Conservation (phyloP, 2,888 invertebrate genomes). For the Antheraea yamamai region DNA sequence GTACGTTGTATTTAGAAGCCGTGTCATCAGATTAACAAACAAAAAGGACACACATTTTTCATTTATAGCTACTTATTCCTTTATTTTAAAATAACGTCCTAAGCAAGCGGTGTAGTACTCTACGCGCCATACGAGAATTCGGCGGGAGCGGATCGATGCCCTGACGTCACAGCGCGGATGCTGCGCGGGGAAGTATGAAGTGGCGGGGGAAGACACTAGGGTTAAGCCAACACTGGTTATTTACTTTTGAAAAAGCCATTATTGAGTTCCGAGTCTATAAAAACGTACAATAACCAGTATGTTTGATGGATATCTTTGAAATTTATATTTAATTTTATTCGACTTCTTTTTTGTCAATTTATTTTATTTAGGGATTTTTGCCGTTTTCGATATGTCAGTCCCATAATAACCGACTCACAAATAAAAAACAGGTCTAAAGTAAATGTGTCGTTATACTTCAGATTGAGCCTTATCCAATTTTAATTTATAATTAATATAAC, state of each 20-base stretch:
- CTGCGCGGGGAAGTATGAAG: constrained; percentile 48
- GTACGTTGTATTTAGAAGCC: background rate
- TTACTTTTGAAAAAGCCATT: constrained; percentile 59
- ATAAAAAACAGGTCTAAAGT: too few species aligned
- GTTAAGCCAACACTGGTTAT: constrained; percentile 52
- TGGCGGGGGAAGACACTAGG: constrained; percentile 37
- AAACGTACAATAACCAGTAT: constrained; percentile 7
- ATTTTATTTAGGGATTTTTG: background rate
- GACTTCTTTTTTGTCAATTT: background rate
- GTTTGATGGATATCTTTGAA: background rate
- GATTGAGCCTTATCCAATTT: too few species aligned
- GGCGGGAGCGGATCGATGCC: constrained; percentile 65
- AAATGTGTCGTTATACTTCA: too few species aligned
- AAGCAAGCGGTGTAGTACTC: constrained; percentile 16
- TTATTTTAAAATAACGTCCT: constrained; percentile 17
- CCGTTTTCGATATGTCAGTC: too few species aligned
- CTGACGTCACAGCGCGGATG: constrained; percentile 71
- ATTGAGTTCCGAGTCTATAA: constrained; percentile 48
- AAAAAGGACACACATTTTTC: too few species aligned
- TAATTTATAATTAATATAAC: too few species aligned
- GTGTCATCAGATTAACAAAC: too few species aligned
- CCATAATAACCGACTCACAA: too few species aligned
- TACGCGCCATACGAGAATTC: constrained; percentile 7
- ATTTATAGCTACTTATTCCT: background rate
- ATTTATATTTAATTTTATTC: background rate